These are phyloP conservation scores for Parotocinclus haroldoi DNA, from an alignment of 2,797 vertebrate species.

Conservation along the genomic window DNA sequence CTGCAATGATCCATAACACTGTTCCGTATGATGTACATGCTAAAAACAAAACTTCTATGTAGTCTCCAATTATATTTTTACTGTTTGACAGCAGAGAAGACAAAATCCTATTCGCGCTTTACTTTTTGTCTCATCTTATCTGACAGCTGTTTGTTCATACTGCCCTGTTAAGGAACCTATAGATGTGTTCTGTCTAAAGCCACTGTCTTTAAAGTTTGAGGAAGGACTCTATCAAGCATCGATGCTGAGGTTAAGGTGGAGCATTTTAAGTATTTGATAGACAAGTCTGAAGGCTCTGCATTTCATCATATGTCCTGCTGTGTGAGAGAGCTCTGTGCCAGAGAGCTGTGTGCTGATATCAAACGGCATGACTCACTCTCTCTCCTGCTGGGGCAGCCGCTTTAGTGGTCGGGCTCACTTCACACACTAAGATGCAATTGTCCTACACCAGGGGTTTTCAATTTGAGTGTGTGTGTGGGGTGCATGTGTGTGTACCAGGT, in stretches of 20 bases:
- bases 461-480: not conserved
- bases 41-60: slow-evolving; percentile 32
- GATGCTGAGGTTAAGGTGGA: slow-evolving; percentile 9
- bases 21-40: slow-evolving; percentile 26
- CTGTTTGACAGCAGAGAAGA: slow-evolving; percentile 23
- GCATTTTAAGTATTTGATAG: slow-evolving; percentile 21
- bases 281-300: slow-evolving; percentile 34
- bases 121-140: no score
- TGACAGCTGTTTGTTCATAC: not conserved
- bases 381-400: slow-evolving; percentile 26
- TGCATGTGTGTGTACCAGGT: not conserved
- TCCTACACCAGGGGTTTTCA: slow-evolving; percentile 16
- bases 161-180: slow-evolving; percentile 1
- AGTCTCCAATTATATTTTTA: slow-evolving; percentile 42
- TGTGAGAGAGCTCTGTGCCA: slow-evolving; percentile 22
- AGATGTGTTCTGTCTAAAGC: slow-evolving; percentile 1
- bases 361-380: slow-evolving; percentile 33
- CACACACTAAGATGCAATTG: slow-evolving; percentile 24
- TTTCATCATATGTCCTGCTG: slow-evolving; percentile 35
- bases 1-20: slow-evolving; percentile 12
- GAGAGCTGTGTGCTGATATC: slow-evolving; percentile 34
- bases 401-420: slow-evolving; percentile 44
- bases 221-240: slow-evolving; percentile 10
- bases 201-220: not conserved
- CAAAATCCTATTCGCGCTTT: slow-evolving; percentile 8